Conservation (phyloP, 2,113 vertebrate genomes). For the Poeciliopsis retropinna region DNA sequence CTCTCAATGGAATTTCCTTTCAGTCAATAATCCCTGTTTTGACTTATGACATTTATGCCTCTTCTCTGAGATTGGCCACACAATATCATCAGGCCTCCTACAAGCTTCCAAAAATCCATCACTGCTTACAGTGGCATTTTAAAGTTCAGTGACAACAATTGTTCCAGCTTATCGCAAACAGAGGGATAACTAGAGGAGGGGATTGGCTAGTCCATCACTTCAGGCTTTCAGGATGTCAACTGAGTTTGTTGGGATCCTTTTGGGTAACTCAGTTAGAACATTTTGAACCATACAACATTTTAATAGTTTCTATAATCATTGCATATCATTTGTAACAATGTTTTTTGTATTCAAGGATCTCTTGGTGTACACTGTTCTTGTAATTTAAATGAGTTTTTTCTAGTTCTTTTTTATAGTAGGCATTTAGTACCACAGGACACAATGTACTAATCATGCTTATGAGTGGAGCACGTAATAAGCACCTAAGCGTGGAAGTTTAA, state of each 20-base stretch:
- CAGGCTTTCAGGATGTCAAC: constrained; percentile 29
- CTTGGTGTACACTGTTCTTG: no score
- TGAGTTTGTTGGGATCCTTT: constrained; percentile 26
- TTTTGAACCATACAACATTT: not conserved
- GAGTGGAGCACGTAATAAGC: no score
- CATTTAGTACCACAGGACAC: no score
- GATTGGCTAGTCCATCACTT: constrained; percentile 54
- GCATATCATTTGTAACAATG: no score
- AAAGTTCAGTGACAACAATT: constrained; percentile 22
- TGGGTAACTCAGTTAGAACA: constrained; percentile 42
- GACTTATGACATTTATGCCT: constrained; percentile 40
- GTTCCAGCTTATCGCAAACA: constrained; percentile 53
- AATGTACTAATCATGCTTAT: no score
- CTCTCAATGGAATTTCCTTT: constrained; percentile 8
- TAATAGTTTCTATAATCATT: no score
- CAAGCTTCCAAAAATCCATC: constrained; percentile 49
- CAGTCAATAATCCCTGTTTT: constrained; percentile 38
- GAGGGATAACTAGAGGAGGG: constrained; percentile 38
- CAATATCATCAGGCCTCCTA: constrained; percentile 35
- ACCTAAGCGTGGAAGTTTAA: no score
- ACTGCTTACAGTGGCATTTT: constrained; percentile 42
- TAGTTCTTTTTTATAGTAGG: no score
- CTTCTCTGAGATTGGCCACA: constrained; percentile 29
- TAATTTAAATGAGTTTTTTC: no score
- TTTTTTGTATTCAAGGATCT: no score